A percentile compares a stretch with the other conserved stretches of the same genome.
phyloP scores from a whole-genome alignment of 1,140 invertebrate genomes.

The Drosophila murphyi region DNA sequence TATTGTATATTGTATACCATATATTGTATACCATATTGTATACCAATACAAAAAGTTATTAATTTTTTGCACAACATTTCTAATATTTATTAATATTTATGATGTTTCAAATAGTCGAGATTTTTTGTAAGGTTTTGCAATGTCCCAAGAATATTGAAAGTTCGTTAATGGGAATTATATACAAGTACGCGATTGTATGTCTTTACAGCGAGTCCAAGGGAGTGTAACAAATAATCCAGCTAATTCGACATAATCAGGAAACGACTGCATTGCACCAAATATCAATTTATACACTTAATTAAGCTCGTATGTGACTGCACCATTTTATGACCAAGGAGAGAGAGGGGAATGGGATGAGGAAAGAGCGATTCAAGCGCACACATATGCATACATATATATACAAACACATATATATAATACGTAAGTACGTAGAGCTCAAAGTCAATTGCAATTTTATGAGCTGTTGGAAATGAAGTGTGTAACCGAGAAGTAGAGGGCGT shows the following conservation, averaged over 20 bases:
- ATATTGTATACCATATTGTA: too few species aligned
- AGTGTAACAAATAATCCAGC: constrained; percentile 47
- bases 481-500: constrained; percentile 15
- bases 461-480: constrained; percentile 77
- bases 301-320: constrained; percentile 79
- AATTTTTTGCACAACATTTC: too few species aligned
- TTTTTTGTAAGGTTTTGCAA: too few species aligned
- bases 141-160: not conserved
- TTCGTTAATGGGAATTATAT: not conserved
- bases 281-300: constrained; percentile 82
- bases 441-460: constrained; percentile 81
- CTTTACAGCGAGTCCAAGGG: not conserved
- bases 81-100: too few species aligned
- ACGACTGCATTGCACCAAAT: constrained; percentile 76
- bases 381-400: constrained; percentile 4
- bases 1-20: too few species aligned
- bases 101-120: too few species aligned
- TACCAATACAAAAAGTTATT: too few species aligned
- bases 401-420: not conserved
- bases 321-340: constrained; percentile 55
- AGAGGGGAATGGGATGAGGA: not conserved
- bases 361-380: constrained; percentile 3
- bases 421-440: constrained; percentile 53
- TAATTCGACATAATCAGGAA: constrained; percentile 58
- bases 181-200: not conserved